phyloP scores from a whole-genome alignment of 2,888 invertebrate species.

The Molanna angustata region DNA sequence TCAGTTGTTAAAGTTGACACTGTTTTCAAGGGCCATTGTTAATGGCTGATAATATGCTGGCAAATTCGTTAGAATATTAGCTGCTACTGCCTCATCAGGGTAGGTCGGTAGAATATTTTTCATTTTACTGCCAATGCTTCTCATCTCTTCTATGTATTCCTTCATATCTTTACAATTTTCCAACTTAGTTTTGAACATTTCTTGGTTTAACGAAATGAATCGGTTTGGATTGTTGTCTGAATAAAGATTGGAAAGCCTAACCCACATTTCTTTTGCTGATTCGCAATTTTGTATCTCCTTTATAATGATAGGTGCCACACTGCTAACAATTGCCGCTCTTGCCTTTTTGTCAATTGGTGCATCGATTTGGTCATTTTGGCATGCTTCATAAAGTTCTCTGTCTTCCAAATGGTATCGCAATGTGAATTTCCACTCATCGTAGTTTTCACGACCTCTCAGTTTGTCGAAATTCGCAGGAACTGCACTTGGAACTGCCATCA shows the following conservation, averaged over 20 bases:
- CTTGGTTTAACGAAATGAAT: neutral
- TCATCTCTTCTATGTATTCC: constrained; percentile 2
- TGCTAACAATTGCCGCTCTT: constrained; percentile 1
- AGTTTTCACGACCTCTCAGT: neutral
- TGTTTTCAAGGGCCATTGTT: constrained; percentile 3
- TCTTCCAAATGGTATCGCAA: neutral
- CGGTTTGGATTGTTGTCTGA: neutral
- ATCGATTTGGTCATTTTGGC: neutral
- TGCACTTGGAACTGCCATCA: neutral
- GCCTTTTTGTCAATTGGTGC: neutral
- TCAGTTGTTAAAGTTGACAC: constrained; percentile 2
- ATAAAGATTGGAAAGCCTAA: neutral
- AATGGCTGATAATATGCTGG: constrained; percentile 2
- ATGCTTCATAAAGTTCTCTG: neutral
- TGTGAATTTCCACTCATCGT: constrained; percentile 1
- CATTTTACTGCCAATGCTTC: constrained; percentile 1
- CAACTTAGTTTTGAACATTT: neutral
- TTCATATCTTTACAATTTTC: neutral
- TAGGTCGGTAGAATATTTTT: neutral
- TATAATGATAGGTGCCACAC: neutral
- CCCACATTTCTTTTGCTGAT: constrained; percentile 4
- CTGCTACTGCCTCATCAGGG: constrained; percentile 2
- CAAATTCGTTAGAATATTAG: constrained; percentile 1
- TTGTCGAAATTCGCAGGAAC: constrained; percentile 2
- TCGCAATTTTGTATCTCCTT: constrained; percentile 1